These are phyloP conservation scores for Monochamus saltuarius DNA, from an alignment of 1,140 invertebrate genomes.

Conservation along the genomic window DNA sequence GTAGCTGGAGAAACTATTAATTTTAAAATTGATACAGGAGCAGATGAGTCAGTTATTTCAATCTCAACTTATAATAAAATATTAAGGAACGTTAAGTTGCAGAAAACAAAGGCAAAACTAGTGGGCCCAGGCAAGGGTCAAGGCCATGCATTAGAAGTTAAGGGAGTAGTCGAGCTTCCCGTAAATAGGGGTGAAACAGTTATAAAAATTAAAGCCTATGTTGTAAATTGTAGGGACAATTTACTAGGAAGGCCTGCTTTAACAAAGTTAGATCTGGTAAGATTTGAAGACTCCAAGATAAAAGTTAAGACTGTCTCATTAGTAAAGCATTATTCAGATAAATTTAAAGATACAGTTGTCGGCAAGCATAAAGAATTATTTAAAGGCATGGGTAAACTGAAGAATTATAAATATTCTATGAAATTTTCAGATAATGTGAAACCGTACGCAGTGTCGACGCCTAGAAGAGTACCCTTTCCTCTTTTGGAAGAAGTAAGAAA, in stretches of 20 bases:
- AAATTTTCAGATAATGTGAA: constrained; percentile 22
- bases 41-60: neutral
- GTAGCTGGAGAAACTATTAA: neutral
- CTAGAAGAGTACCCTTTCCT: constrained; percentile 24
- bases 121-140: too few species aligned
- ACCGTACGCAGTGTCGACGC: constrained; percentile 30
- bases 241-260: neutral
- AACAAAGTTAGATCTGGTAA: too few species aligned
- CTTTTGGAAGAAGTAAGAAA: neutral
- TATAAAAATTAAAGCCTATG: neutral
- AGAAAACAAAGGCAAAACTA: too few species aligned
- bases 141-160: too few species aligned
- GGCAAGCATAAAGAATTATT: constrained; percentile 14
- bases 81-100: too few species aligned
- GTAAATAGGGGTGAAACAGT: neutral
- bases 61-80: too few species aligned
- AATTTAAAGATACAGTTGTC: neutral
- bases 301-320: neutral
- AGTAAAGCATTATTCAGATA: neutral
- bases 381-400: constrained; percentile 19
- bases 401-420: constrained; percentile 15
- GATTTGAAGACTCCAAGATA: neutral
- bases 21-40: neutral
- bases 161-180: neutral
- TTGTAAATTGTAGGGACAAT: neutral